Conservation (phyloP, 2,888 invertebrate genomes). For the Taphrorychus bicolor region DNA sequence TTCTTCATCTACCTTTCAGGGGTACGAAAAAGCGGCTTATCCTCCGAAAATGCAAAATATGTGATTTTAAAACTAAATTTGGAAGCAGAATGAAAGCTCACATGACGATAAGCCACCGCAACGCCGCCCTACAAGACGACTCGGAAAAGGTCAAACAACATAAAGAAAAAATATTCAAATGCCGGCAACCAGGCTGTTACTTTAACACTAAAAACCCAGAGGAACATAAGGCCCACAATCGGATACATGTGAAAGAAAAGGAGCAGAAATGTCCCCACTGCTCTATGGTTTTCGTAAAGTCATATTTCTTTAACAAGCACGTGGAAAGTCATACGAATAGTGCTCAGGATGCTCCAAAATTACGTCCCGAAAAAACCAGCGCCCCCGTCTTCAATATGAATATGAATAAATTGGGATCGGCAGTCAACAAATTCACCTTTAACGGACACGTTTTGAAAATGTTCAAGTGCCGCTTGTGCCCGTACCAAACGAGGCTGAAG, state of each 20-base stretch:
- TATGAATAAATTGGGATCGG: slow-evolving; percentile 7
- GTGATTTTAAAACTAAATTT: slow-evolving; percentile 32
- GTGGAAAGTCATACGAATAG: slow-evolving; percentile 8
- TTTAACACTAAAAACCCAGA: slow-evolving; percentile 4
- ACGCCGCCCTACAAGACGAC: too few relatives aligned
- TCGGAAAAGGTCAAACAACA: not conserved
- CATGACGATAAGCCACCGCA: slow-evolving; percentile 28
- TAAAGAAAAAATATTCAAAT: slow-evolving; percentile 16
- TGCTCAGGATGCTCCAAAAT: not conserved
- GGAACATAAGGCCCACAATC: slow-evolving; percentile 9
- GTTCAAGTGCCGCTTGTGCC: slow-evolving; percentile 35
- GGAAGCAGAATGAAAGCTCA: slow-evolving; percentile 29
- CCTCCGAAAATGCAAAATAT: slow-evolving; percentile 24
- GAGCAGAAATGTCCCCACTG: slow-evolving; percentile 18
- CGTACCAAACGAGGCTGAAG: slow-evolving; percentile 36
- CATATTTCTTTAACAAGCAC: slow-evolving; percentile 19
- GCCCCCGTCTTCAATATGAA: not conserved
- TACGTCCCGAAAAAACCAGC: not conserved
- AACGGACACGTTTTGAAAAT: slow-evolving; percentile 39
- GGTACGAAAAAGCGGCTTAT: slow-evolving; percentile 4
- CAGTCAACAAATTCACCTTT: slow-evolving; percentile 8
- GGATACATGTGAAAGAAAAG: slow-evolving; percentile 10
- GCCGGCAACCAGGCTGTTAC: slow-evolving; percentile 7
- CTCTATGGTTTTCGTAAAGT: slow-evolving; percentile 3
- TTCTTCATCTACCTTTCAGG: too few relatives aligned